A percentile compares a stretch with the other conserved stretches of the same genome.
These are phyloP conservation scores for Astur gentilis DNA, from an alignment of 2,113 vertebrate species.

Conservation along the genomic window DNA sequence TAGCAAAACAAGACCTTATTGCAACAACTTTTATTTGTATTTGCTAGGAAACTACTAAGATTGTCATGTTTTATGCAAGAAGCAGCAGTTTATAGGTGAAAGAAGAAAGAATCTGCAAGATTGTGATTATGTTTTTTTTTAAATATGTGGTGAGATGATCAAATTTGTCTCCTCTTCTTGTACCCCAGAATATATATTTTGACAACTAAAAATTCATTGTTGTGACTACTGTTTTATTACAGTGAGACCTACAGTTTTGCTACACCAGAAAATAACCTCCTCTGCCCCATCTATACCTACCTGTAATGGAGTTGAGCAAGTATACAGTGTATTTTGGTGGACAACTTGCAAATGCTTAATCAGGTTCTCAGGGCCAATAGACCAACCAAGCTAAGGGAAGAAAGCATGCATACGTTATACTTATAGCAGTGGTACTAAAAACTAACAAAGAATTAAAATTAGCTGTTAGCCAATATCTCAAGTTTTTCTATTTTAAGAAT, in stretches of 20 bases:
- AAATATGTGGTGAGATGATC: not conserved
- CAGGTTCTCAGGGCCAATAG: constrained; percentile 87
- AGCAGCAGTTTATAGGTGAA: not conserved
- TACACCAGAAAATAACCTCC: not conserved
- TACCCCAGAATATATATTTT: not conserved
- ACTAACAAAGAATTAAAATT: not conserved
- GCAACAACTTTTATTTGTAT: not conserved
- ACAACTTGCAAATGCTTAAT: constrained; percentile 94
- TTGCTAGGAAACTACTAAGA: not conserved
- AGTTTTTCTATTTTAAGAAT: not conserved
- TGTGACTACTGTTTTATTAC: not conserved
- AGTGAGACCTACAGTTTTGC: not conserved
- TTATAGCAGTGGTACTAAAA: not conserved
- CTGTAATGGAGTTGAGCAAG: constrained; percentile 92
- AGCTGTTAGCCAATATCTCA: not conserved
- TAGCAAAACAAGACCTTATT: not conserved
- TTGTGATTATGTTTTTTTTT: not conserved
- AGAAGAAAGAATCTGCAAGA: not conserved
- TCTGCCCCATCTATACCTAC: constrained; percentile 52
- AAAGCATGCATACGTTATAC: not conserved
- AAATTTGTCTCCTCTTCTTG: not conserved
- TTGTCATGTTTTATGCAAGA: not conserved
- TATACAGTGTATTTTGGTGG: constrained; percentile 89
- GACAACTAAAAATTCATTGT: not conserved
- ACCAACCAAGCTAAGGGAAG: constrained; percentile 89